Conservation (phyloP, 2,888 invertebrate genomes). For the Euclidia mi region DNA sequence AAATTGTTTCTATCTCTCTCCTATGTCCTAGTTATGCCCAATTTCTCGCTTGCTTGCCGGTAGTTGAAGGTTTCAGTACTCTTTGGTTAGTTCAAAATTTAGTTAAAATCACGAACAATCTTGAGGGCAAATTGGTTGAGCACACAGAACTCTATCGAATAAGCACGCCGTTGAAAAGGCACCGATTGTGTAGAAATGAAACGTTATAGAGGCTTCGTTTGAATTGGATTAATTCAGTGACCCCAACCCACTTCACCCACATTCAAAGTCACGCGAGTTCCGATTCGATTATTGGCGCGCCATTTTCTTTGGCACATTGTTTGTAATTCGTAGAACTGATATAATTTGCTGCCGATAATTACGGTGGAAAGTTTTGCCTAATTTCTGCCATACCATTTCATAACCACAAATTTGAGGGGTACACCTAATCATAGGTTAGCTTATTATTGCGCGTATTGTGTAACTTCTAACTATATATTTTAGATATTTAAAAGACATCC, state of each 20-base stretch:
- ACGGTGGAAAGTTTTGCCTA: background rate
- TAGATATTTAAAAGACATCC: too few relatives aligned
- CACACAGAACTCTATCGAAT: conserved; percentile 46
- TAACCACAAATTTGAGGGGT: too few relatives aligned
- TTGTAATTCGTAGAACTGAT: conserved; percentile 7
- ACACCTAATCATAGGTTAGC: too few relatives aligned
- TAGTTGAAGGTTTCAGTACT: background rate
- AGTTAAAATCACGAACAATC: conserved; percentile 27
- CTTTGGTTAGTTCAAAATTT: conserved; percentile 4
- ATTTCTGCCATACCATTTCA: too few relatives aligned
- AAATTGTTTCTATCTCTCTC: background rate
- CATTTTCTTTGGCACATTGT: conserved; percentile 6
- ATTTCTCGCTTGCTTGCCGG: background rate
- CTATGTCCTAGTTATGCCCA: background rate
- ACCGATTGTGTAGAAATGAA: conserved; percentile 49
- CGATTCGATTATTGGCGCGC: conserved; percentile 44
- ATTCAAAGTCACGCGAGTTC: conserved; percentile 69
- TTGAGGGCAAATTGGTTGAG: conserved; percentile 34
- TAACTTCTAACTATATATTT: too few relatives aligned
- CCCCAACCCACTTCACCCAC: conserved; percentile 71
- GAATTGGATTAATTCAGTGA: conserved; percentile 73
- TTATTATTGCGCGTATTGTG: too few relatives aligned
- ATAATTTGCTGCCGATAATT: background rate
- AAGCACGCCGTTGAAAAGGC: conserved; percentile 44
- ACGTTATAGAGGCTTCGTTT: conserved; percentile 68